Evolutionary conservation across 2,888 invertebrate species (phyloP).

Genomic region (Stomorhina lunata): DNA sequence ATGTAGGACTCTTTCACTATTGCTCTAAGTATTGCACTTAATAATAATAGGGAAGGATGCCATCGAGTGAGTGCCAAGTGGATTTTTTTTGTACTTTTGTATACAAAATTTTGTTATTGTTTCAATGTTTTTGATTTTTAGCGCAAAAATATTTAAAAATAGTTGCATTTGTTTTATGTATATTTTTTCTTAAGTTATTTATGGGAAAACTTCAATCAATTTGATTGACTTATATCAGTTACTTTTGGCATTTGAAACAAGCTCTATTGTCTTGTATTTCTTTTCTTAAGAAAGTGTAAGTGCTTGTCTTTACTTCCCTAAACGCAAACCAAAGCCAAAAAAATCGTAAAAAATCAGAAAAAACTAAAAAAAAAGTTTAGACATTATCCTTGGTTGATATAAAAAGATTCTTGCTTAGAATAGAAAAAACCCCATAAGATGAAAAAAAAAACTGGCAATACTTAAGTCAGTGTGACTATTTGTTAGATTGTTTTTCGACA

Average conservation of each 20-base stretch:
- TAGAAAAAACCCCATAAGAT: not conserved
- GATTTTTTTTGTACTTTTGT: constrained; percentile 24
- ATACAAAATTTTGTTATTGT: no score
- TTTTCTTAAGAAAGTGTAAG: no score
- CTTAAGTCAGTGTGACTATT: constrained; percentile 53
- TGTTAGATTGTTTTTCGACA: constrained; percentile 44
- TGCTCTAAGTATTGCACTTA: constrained; percentile 59
- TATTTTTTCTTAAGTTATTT: constrained; percentile 6
- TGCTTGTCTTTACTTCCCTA: constrained; percentile 60
- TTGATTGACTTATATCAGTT: constrained; percentile 49
- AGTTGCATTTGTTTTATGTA: not conserved
- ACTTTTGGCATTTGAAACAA: constrained; percentile 40
- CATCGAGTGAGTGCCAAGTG: constrained; percentile 26
- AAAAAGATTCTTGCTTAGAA: constrained; percentile 28
- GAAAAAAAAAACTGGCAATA: constrained; percentile 56
- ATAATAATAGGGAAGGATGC: constrained; percentile 60
- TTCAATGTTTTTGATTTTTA: not conserved
- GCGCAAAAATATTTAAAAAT: not conserved
- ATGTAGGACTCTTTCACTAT: constrained; percentile 56
- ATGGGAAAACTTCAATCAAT: constrained; percentile 47
- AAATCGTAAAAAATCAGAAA: not conserved
- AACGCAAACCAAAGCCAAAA: constrained; percentile 46
- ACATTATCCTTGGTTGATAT: constrained; percentile 56
- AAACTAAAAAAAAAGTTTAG: constrained; percentile 29
- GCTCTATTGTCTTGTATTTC: not conserved